Percentiles rank a stretch among this genome's conserved stretches.
Conservation (phyloP, 2,797 vertebrate species). For the Pseudochirops corinnae region DNA sequence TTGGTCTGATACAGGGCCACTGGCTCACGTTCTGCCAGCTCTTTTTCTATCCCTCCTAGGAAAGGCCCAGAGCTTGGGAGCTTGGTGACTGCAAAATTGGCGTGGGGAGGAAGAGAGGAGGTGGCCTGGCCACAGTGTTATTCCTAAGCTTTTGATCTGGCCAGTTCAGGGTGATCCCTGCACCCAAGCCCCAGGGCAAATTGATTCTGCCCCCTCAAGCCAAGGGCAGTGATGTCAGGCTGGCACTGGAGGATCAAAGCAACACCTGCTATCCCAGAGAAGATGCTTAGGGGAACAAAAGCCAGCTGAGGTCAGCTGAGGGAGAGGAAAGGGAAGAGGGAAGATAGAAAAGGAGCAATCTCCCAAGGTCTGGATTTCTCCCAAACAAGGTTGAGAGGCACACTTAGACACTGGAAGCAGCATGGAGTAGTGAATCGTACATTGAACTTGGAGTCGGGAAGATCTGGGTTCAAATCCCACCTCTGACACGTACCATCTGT, state of each 20-base stretch:
- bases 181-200: not conserved
- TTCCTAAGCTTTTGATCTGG: not conserved
- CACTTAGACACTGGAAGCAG: not conserved
- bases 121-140: not conserved
- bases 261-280: not conserved
- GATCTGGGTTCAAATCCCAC: not conserved
- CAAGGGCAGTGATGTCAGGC: not conserved
- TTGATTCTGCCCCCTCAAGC: not conserved
- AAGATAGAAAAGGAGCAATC: not conserved
- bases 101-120: not conserved
- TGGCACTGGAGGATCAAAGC: conserved; percentile 2
- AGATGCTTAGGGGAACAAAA: not conserved
- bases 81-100: not conserved
- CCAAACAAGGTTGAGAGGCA: not conserved
- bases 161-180: not conserved
- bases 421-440: not conserved
- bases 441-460: not conserved
- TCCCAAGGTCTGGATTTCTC: not conserved
- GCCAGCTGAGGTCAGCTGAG: conserved; percentile 5
- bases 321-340: not conserved
- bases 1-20: not conserved
- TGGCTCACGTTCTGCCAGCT: not conserved
- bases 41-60: not conserved
- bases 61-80: not conserved
- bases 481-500: not conserved